These are phyloP conservation scores for Abrostola tripartita DNA, from an alignment of 2,888 invertebrate genomes.

Conservation along the genomic window DNA sequence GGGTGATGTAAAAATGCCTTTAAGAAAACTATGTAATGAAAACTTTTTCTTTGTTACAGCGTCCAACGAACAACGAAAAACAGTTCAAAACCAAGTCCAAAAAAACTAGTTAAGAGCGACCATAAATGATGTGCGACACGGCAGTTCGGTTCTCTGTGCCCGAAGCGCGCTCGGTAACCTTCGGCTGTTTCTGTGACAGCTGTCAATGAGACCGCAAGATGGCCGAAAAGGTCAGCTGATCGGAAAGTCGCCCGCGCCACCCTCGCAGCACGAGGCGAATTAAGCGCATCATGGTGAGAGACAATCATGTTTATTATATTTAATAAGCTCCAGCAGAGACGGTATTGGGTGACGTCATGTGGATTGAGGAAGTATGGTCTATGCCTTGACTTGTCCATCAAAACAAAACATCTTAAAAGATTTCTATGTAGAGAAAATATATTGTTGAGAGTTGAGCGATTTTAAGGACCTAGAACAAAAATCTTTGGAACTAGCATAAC, in stretches of 20 bases:
- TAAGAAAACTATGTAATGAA: slow-evolving; percentile 14
- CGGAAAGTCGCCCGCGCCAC: slow-evolving; percentile 79
- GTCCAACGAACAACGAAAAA: slow-evolving; percentile 54
- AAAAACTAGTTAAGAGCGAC: slow-evolving; percentile 31
- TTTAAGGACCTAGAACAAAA: too few species aligned
- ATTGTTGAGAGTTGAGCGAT: too few species aligned
- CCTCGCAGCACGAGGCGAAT: slow-evolving; percentile 78
- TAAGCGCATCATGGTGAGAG: slow-evolving; percentile 84
- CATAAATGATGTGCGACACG: slow-evolving; percentile 64
- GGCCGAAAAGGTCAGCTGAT: slow-evolving; percentile 88
- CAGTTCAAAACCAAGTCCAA: slow-evolving; percentile 21
- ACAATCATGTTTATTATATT: slow-evolving; percentile 26
- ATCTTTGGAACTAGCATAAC: too few species aligned
- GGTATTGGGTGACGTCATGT: slow-evolving; percentile 13
- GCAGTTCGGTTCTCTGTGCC: slow-evolving; percentile 40
- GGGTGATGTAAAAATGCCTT: neutral
- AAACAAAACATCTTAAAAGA: too few species aligned
- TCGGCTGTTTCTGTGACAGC: slow-evolving; percentile 66
- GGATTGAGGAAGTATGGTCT: neutral
- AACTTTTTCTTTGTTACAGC: slow-evolving; percentile 51
- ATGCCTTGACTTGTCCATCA: slow-evolving; percentile 24
- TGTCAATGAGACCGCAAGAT: slow-evolving; percentile 78
- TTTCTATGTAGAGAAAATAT: too few species aligned
- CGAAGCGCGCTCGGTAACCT: slow-evolving; percentile 50
- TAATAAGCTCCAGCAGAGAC: slow-evolving; percentile 8